Evolutionary conservation across 2,888 invertebrate genomes (phyloP).

Genomic region (Protodeltote pygarga): DNA sequence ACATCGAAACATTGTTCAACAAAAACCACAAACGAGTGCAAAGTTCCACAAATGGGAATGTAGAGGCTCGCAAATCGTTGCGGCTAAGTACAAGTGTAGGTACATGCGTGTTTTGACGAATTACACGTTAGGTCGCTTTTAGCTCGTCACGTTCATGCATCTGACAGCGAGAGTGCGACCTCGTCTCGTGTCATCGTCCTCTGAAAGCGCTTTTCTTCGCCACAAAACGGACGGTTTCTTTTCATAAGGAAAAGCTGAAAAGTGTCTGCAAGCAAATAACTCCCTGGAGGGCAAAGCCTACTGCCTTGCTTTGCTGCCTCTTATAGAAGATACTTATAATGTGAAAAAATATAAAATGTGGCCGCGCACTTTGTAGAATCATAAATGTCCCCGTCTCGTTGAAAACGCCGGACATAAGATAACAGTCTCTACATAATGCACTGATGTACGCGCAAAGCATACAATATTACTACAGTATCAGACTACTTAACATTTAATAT

Average conservation of each 20-base stretch:
- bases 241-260: constrained; percentile 86
- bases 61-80: constrained; percentile 19
- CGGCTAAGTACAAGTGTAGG: constrained; percentile 37
- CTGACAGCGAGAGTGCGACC: constrained; percentile 83
- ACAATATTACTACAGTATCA: constrained; percentile 11
- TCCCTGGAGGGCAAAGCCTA: constrained; percentile 85
- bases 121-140: constrained; percentile 82
- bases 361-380: constrained; percentile 58
- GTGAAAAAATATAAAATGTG: constrained; percentile 76
- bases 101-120: constrained; percentile 76
- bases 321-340: constrained; percentile 72
- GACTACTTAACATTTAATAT: constrained; percentile 25
- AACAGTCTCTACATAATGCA: constrained; percentile 11
- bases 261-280: constrained; percentile 86
- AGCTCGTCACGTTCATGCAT: constrained; percentile 79
- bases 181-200: constrained; percentile 86
- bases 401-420: constrained; percentile 18
- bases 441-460: constrained; percentile 6
- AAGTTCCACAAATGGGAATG: constrained; percentile 26
- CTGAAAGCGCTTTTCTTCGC: constrained; percentile 86
- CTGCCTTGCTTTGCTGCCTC: constrained; percentile 82
- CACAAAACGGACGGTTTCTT: constrained; percentile 86
- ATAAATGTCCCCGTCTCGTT: constrained; percentile 48
- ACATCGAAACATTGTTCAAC: constrained; percentile 13
- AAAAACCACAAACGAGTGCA: constrained; percentile 14